Evolutionary conservation across 2,113 vertebrate genomes (phyloP).

Genomic region (Chionomys nivalis): DNA sequence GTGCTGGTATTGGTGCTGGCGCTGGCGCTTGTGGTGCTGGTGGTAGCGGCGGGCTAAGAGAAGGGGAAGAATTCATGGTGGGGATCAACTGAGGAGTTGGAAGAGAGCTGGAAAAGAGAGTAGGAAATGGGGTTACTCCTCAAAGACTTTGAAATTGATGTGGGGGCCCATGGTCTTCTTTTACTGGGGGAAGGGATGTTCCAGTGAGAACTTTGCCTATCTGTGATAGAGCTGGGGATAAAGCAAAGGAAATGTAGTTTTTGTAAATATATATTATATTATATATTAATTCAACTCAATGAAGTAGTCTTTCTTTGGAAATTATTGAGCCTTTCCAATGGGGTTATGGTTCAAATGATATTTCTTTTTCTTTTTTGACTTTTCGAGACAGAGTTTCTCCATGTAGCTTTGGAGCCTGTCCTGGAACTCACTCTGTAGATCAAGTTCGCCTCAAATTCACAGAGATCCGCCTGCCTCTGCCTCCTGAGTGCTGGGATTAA

Average conservation of each 20-base stretch:
- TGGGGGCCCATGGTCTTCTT: neutral
- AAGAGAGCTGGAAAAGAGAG: neutral
- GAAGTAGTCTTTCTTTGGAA: conserved; percentile 29
- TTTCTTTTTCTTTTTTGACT: neutral
- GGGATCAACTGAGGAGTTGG: neutral
- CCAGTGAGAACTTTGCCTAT: neutral
- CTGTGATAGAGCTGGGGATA: neutral
- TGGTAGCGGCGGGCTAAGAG: neutral
- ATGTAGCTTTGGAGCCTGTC: no score
- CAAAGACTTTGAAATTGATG: neutral
- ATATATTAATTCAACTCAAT: conserved; percentile 34
- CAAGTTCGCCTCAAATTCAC: no score
- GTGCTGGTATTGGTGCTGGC: neutral
- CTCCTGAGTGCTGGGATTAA: no score
- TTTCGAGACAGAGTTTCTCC: no score
- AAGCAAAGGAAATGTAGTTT: neutral
- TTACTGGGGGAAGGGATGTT: neutral
- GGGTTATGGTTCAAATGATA: neutral
- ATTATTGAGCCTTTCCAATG: conserved; percentile 17
- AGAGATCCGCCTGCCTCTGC: no score
- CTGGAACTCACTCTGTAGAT: no score
- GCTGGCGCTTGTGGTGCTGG: neutral
- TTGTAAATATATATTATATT: neutral
- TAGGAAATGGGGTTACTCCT: neutral
- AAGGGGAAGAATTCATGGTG: neutral